A percentile compares a stretch with the other conserved stretches of the same genome.
Conservation (phyloP, 2,888 invertebrate genomes). For the Mesorhabditis sp. region DNA sequence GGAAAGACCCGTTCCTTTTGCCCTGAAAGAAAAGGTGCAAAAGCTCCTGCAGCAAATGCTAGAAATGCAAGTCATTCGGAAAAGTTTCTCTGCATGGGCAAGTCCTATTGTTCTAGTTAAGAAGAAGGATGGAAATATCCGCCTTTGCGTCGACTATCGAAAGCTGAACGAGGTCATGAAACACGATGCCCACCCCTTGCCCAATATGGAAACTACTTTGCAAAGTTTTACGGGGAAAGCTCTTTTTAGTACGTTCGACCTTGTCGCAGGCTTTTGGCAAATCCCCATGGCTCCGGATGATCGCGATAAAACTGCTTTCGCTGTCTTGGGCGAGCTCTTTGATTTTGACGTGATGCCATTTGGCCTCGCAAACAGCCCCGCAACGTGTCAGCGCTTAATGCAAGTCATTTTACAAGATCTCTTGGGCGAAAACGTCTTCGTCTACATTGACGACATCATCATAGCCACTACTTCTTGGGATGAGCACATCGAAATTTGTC, state of each 20-base stretch:
- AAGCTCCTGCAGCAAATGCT: constrained; percentile 15
- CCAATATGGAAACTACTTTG: constrained; percentile 25
- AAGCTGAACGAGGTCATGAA: constrained; percentile 27
- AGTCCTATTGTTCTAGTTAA: constrained; percentile 22
- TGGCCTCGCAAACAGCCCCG: too few relatives aligned
- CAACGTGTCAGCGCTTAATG: too few relatives aligned
- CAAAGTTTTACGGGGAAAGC: constrained; percentile 18
- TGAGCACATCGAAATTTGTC: constrained; percentile 21
- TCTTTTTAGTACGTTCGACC: too few relatives aligned
- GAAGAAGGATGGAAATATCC: constrained; percentile 29
- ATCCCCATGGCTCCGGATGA: constrained; percentile 23
- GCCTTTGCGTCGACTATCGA: constrained; percentile 39
- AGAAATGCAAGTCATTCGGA: constrained; percentile 13
- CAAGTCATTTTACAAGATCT: constrained; percentile 19
- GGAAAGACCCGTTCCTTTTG: constrained; percentile 19
- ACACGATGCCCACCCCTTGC: constrained; percentile 33
- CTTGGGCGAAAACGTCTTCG: constrained; percentile 13
- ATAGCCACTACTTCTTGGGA: constrained; percentile 20
- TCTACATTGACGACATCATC: constrained; percentile 43
- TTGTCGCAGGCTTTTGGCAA: constrained; percentile 40
- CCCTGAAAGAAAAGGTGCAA: constrained; percentile 11
- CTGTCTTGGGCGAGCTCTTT: constrained; percentile 26
- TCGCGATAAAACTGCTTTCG: constrained; percentile 38
- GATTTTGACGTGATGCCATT: constrained; percentile 37
- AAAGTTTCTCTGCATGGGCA: constrained; percentile 15